Percentiles rank a stretch among this genome's conserved stretches.
phyloP scores from a whole-genome alignment of 2,113 vertebrate species.

The Neopipo cinnamomea region DNA sequence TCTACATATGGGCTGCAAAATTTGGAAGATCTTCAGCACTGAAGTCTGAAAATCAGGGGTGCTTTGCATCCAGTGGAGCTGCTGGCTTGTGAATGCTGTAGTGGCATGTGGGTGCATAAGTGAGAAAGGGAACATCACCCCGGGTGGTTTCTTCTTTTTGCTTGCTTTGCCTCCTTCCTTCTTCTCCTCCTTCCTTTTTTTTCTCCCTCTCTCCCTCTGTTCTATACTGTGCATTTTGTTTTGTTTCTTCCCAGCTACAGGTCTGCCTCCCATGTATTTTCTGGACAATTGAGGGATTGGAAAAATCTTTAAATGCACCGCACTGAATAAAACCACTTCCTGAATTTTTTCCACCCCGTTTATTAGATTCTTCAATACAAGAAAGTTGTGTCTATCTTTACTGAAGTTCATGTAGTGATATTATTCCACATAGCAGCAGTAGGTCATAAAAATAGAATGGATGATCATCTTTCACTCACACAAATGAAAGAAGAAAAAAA shows the following conservation, averaged over 20 bases:
- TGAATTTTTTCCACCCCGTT: background rate
- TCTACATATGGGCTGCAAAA: background rate
- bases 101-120: background rate
- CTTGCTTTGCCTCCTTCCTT: background rate
- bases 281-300: background rate
- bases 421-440: background rate
- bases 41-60: background rate
- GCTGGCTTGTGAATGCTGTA: background rate
- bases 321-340: slow-evolving; percentile 8
- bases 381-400: background rate
- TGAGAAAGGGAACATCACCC: background rate
- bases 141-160: background rate
- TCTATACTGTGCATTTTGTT: background rate
- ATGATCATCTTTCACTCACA: background rate
- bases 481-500: background rate
- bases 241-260: background rate
- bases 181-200: background rate
- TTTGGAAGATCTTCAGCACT: background rate
- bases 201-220: background rate
- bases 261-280: background rate
- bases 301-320: background rate
- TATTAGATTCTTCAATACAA: slow-evolving; percentile 6
- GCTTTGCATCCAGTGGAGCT: background rate
- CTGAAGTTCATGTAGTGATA: background rate
- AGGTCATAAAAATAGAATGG: background rate